Percentiles rank a stretch among this genome's conserved stretches.
Conservation (phyloP, 2,888 invertebrate species). For the Agrochola macilenta region DNA sequence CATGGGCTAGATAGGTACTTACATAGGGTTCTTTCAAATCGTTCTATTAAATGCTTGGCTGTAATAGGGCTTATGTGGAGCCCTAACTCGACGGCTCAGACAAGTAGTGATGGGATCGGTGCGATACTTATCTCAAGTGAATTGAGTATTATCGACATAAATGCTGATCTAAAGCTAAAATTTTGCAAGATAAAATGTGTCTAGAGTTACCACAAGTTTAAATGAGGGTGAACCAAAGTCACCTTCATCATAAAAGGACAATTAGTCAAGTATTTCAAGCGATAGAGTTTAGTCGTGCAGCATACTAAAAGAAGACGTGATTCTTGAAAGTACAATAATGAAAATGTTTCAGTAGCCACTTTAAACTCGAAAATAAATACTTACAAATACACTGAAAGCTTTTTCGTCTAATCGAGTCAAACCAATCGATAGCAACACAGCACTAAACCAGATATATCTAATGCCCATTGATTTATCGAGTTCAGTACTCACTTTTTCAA, state of each 20-base stretch:
- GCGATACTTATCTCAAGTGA: constrained; percentile 28
- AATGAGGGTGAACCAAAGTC: constrained; percentile 40
- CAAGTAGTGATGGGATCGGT: constrained; percentile 43
- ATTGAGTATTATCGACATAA: constrained; percentile 13
- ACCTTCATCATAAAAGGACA: constrained; percentile 34
- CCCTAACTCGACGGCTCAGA: constrained; percentile 58
- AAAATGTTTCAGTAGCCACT: neutral
- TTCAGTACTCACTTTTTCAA: constrained; percentile 81
- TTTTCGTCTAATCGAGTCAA: constrained; percentile 19
- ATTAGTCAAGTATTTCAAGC: constrained; percentile 21
- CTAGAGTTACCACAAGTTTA: constrained; percentile 14
- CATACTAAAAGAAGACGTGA: constrained; percentile 36
- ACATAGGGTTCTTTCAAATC: constrained; percentile 56
- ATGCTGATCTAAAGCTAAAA: constrained; percentile 11
- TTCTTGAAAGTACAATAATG: constrained; percentile 1
- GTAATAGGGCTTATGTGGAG: constrained; percentile 54
- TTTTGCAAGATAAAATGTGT: constrained; percentile 23
- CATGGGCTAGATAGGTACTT: constrained; percentile 24
- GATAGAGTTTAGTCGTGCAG: constrained; percentile 4
- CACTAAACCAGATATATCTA: constrained; percentile 76
- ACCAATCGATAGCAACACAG: constrained; percentile 39
- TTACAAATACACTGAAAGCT: neutral
- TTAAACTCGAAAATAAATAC: neutral
- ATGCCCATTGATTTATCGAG: constrained; percentile 87
- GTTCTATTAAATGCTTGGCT: constrained; percentile 61